A percentile compares a stretch with the other conserved stretches of the same genome.
These are phyloP conservation scores for Sycophila texana DNA, from an alignment of 2,888 invertebrate genomes.

Conservation along the genomic window DNA sequence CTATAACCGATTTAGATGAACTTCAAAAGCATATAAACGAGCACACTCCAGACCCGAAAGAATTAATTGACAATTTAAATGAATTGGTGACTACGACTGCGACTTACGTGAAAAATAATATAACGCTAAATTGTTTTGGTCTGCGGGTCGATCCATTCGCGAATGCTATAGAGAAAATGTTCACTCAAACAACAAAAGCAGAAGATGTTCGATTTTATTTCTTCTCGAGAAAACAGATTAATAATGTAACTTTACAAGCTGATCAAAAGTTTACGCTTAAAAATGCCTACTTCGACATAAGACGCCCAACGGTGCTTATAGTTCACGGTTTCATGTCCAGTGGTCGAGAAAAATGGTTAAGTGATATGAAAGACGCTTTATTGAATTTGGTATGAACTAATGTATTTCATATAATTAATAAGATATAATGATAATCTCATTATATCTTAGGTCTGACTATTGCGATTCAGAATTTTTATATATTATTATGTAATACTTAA, in stretches of 20 bases:
- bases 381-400: conserved; percentile 77
- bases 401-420: neutral
- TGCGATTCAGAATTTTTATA: too few relatives aligned
- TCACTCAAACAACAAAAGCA: conserved; percentile 11
- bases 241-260: conserved; percentile 74
- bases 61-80: conserved; percentile 3
- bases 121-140: conserved; percentile 35
- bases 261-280: conserved; percentile 78
- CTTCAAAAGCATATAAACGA: neutral
- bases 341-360: conserved; percentile 80
- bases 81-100: conserved; percentile 12
- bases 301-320: conserved; percentile 78
- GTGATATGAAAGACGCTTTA: conserved; percentile 79
- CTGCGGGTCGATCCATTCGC: conserved; percentile 18
- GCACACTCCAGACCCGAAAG: neutral
- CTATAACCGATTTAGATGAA: neutral
- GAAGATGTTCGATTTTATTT: conserved; percentile 78
- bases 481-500: too few relatives aligned
- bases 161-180: neutral
- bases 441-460: too few relatives aligned
- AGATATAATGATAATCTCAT: neutral
- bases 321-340: conserved; percentile 82
- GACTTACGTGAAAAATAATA: conserved; percentile 1
- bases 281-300: conserved; percentile 78
- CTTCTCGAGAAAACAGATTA: conserved; percentile 74